Evolutionary conservation across 2,113 vertebrate species (phyloP).

Genomic region (Epinephelus moara): DNA sequence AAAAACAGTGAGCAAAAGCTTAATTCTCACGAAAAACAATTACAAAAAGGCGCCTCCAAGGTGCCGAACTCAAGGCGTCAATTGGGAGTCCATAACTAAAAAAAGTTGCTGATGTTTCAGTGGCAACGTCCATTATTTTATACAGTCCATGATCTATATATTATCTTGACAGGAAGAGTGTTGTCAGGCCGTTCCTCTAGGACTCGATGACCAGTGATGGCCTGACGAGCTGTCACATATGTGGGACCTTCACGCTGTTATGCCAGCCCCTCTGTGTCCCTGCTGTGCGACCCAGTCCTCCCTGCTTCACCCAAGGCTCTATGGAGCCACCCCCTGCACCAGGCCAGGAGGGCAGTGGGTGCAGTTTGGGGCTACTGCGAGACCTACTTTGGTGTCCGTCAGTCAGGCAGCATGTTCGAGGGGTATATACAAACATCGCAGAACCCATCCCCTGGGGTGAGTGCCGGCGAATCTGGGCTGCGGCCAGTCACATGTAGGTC

Average conservation of each 20-base stretch:
- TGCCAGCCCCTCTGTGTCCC: constrained; percentile 30
- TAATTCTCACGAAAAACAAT: too few species aligned
- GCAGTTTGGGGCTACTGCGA: constrained; percentile 61
- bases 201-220: constrained; percentile 36
- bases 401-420: constrained; percentile 53
- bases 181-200: constrained; percentile 53
- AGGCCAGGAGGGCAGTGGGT: constrained; percentile 50
- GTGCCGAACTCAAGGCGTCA: too few species aligned
- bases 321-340: constrained; percentile 26
- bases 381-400: constrained; percentile 75
- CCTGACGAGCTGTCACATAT: constrained; percentile 69
- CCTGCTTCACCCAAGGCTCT: constrained; percentile 39
- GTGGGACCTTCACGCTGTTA: constrained; percentile 61
- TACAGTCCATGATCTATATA: neutral
- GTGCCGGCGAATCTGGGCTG: constrained; percentile 75
- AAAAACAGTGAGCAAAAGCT: too few species aligned
- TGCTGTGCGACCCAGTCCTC: constrained; percentile 44
- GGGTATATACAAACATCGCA: constrained; percentile 68
- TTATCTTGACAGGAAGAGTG: constrained; percentile 49
- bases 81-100: too few species aligned
- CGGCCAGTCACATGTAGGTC: constrained; percentile 84
- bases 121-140: too few species aligned
- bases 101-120: too few species aligned
- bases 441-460: constrained; percentile 73
- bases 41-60: too few species aligned